phyloP scores from a whole-genome alignment of 2,888 invertebrate species.

The Acrobasis suavella region DNA sequence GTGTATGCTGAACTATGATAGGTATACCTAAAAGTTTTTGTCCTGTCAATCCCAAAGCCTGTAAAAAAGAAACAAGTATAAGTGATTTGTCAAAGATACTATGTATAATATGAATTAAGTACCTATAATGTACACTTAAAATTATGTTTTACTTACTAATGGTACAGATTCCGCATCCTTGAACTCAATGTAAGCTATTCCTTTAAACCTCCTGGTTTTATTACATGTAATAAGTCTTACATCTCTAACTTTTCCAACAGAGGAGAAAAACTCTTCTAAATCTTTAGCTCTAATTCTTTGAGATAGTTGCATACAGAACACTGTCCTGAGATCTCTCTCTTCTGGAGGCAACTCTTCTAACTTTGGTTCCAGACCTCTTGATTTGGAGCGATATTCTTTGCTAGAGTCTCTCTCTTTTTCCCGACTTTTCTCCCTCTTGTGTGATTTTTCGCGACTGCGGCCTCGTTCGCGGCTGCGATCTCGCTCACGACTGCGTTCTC shows the following conservation, averaged over 20 bases:
- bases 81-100: not conserved
- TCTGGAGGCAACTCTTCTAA: conserved; percentile 94
- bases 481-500: conserved; percentile 60
- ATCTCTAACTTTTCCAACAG: conserved; percentile 98
- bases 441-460: conserved; percentile 49
- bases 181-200: conserved; percentile 99
- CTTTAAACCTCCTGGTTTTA: conserved; percentile 98
- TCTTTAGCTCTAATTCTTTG: conserved; percentile 96
- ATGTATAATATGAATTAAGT: not conserved
- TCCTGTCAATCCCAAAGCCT: conserved; percentile 97
- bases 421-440: conserved; percentile 60
- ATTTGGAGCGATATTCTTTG: conserved; percentile 68
- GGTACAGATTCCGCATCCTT: conserved; percentile 98
- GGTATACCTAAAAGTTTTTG: conserved; percentile 98
- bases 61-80: conserved; percentile 46
- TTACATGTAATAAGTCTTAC: conserved; percentile 99
- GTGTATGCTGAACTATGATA: conserved; percentile 98
- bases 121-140: not conserved
- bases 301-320: conserved; percentile 99
- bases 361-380: conserved; percentile 81
- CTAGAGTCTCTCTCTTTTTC: conserved; percentile 53
- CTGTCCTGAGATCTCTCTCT: conserved; percentile 98
- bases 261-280: conserved; percentile 98
- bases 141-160: conserved; percentile 83
- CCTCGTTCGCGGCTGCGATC: conserved; percentile 58